phyloP scores from a whole-genome alignment of 2,797 vertebrate genomes.

The Cossypha niveicapilla region DNA sequence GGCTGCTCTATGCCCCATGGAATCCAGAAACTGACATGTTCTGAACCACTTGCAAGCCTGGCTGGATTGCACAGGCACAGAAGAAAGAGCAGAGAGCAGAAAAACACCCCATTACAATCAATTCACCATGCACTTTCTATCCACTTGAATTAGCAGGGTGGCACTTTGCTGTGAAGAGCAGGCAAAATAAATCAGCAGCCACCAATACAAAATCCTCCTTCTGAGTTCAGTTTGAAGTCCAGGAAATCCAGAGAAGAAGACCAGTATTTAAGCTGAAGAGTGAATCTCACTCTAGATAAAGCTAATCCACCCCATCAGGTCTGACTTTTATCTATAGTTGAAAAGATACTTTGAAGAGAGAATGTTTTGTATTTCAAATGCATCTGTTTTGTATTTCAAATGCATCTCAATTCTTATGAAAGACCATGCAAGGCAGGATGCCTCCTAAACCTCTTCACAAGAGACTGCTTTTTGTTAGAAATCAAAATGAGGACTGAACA shows the following conservation, averaged over 20 bases:
- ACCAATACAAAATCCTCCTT: background rate
- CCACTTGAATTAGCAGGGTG: background rate
- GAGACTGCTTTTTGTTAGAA: background rate
- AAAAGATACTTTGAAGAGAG: slow-evolving; percentile 32
- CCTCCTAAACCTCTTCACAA: background rate
- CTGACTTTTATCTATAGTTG: background rate
- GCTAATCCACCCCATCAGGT: background rate
- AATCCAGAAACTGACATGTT: background rate
- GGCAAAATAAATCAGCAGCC: background rate
- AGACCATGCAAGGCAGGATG: background rate
- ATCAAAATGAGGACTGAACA: background rate
- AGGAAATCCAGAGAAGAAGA: background rate
- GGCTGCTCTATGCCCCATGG: background rate
- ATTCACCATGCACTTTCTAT: background rate
- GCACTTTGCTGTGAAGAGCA: background rate
- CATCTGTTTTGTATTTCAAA: slow-evolving; percentile 2
- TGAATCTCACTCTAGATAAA: slow-evolving; percentile 4
- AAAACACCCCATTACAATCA: background rate
- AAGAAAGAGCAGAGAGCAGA: background rate
- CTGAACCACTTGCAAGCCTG: background rate
- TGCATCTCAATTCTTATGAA: background rate
- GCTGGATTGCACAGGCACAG: background rate
- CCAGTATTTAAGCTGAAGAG: background rate
- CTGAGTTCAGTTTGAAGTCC: background rate
- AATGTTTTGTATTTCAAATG: background rate